phyloP scores from a whole-genome alignment of 2,888 invertebrate genomes.

The Cheilosia impressa region DNA sequence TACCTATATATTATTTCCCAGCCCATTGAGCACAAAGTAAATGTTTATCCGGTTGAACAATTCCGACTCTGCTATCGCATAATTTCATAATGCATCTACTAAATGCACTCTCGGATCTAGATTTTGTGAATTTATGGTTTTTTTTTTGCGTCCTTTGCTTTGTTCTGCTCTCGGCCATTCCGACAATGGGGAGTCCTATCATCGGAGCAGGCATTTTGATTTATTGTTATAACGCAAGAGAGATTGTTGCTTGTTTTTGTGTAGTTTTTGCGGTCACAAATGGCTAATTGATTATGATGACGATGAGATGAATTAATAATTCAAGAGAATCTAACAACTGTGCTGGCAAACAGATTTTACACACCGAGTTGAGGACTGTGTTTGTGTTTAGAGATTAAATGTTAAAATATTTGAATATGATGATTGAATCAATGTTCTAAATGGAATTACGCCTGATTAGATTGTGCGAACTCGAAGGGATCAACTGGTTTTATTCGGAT shows the following conservation, averaged over 20 bases:
- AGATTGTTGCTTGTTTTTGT: conserved; percentile 31
- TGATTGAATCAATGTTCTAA: conserved; percentile 33
- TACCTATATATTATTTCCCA: conserved; percentile 32
- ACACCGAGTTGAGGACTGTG: not conserved
- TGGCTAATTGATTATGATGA: not conserved
- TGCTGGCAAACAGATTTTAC: not conserved
- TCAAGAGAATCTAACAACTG: conserved; percentile 10
- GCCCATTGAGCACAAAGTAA: conserved; percentile 57
- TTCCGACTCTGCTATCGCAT: conserved; percentile 64
- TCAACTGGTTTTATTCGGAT: no score
- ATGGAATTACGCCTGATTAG: conserved; percentile 14
- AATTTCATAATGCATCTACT: conserved; percentile 60
- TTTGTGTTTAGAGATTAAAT: conserved; percentile 9
- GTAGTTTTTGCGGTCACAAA: conserved; percentile 8
- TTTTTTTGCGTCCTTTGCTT: conserved; percentile 8
- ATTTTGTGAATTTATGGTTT: conserved; percentile 28
- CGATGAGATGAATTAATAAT: conserved; percentile 11
- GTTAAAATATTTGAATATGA: conserved; percentile 26
- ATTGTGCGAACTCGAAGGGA: conserved; percentile 1
- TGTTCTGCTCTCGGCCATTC: conserved; percentile 33
- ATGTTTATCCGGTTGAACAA: conserved; percentile 69
- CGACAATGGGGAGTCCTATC: conserved; percentile 2
- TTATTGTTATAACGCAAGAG: conserved; percentile 9
- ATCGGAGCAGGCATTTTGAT: not conserved
- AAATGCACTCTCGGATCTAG: conserved; percentile 42